Conservation (phyloP, 1,140 invertebrate species). For the Macrobrachium nipponense region DNA sequence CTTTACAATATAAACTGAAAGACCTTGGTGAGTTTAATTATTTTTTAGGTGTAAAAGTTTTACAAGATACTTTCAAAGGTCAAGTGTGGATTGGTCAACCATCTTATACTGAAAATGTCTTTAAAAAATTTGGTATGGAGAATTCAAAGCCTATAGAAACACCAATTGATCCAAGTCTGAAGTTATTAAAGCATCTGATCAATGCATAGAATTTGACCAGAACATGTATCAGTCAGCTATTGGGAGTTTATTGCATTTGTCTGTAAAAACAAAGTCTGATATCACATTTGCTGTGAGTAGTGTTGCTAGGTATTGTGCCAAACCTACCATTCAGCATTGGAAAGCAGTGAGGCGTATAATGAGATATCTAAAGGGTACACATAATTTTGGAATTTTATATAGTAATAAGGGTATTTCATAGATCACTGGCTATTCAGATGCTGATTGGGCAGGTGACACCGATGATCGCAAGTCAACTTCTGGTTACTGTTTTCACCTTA, state of each 20-base stretch:
- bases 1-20: too few species aligned
- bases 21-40: too few species aligned
- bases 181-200: conserved; percentile 39
- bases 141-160: conserved; percentile 67
- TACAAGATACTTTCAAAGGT: too few species aligned
- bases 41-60: too few species aligned
- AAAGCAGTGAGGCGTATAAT: conserved; percentile 36
- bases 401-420: not conserved
- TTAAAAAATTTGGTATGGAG: conserved; percentile 65
- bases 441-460: conserved; percentile 19
- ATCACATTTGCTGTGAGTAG: conserved; percentile 41
- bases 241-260: conserved; percentile 53
- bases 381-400: conserved; percentile 24
- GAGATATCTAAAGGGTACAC: conserved; percentile 47
- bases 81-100: conserved; percentile 66
- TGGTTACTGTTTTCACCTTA: conserved; percentile 15
- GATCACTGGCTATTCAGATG: conserved; percentile 26
- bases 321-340: not conserved
- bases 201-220: conserved; percentile 4
- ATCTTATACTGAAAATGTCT: conserved; percentile 66
- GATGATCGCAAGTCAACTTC: conserved; percentile 14
- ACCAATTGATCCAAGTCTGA: conserved; percentile 64
- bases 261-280: conserved; percentile 41
- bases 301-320: conserved; percentile 41
- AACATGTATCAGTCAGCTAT: conserved; percentile 34